A percentile compares a stretch with the other conserved stretches of the same genome.
Evolutionary conservation across 2,888 invertebrate species (phyloP).

Genomic region (Ellobium chinense): DNA sequence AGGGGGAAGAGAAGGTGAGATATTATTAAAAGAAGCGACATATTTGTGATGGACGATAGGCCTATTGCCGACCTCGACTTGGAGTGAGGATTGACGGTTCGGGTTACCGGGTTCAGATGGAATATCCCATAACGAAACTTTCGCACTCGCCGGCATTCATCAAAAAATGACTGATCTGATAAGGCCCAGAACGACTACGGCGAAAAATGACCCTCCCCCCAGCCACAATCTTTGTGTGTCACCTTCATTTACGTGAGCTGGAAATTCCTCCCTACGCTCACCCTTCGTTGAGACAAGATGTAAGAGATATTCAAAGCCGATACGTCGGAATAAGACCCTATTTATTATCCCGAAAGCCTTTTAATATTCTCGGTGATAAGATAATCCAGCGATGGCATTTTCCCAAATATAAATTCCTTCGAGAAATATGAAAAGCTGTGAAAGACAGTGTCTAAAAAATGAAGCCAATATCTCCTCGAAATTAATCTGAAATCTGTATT

Average conservation of each 20-base stretch:
- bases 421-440: not conserved
- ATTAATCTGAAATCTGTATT: slow-evolving; percentile 17
- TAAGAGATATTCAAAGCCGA: not conserved
- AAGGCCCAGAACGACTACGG: not conserved
- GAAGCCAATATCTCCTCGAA: not conserved
- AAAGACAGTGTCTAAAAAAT: not conserved
- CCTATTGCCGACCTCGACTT: too few relatives aligned
- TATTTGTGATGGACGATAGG: too few relatives aligned
- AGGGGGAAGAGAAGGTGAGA: too few relatives aligned
- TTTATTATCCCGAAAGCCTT: not conserved
- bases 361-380: slow-evolving; percentile 5
- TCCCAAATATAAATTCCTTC: not conserved
- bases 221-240: not conserved
- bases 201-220: not conserved
- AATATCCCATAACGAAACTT: not conserved
- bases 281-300: not conserved
- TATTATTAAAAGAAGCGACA: too few relatives aligned
- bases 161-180: slow-evolving; percentile 11
- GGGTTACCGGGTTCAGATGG: not conserved
- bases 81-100: not conserved
- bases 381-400: not conserved
- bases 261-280: not conserved
- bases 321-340: not conserved
- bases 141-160: slow-evolving; percentile 8
- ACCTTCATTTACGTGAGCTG: not conserved